These are phyloP conservation scores for Perizoma affinitatum DNA, from an alignment of 2,888 invertebrate genomes.

Conservation along the genomic window DNA sequence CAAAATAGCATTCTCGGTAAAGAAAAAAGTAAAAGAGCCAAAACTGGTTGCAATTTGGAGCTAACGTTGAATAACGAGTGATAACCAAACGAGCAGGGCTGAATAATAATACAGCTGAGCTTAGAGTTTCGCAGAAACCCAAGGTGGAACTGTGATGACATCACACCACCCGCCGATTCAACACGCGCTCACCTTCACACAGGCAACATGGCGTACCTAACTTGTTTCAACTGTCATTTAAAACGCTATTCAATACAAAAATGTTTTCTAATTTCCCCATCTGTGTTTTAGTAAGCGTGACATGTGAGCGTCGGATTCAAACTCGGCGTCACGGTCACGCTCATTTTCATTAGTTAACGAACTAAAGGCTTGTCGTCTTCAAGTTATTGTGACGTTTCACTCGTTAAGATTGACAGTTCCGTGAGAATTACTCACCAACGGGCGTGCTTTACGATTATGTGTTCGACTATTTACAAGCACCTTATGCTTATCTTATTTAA, in stretches of 20 bases:
- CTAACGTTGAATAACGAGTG: constrained; percentile 60
- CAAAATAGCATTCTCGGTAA: constrained; percentile 41
- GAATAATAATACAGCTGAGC: constrained; percentile 72
- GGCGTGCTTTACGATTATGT: constrained; percentile 19
- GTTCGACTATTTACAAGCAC: too few relatives aligned
- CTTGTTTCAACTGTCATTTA: constrained; percentile 33
- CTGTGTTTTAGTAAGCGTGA: constrained; percentile 45
- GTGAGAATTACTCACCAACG: constrained; percentile 21
- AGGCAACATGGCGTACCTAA: constrained; percentile 42
- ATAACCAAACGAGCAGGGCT: constrained; percentile 57
- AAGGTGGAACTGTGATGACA: constrained; percentile 71
- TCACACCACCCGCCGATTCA: constrained; percentile 59
- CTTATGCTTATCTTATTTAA: constrained; percentile 8
- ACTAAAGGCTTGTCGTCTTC: constrained; percentile 46
- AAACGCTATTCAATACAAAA: constrained; percentile 25
- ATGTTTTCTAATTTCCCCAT: constrained; percentile 38
- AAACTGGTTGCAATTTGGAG: constrained; percentile 69
- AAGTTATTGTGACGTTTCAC: constrained; percentile 43
- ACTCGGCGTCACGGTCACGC: constrained; percentile 60
- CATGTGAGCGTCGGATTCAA: constrained; percentile 46
- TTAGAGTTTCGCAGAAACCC: constrained; percentile 73
- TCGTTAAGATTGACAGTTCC: constrained; percentile 35
- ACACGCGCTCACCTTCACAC: constrained; percentile 68
- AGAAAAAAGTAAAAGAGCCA: constrained; percentile 55
- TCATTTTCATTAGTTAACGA: constrained; percentile 71